phyloP scores from a whole-genome alignment of 1,140 invertebrate species.

The Drosophila chauvacae region DNA sequence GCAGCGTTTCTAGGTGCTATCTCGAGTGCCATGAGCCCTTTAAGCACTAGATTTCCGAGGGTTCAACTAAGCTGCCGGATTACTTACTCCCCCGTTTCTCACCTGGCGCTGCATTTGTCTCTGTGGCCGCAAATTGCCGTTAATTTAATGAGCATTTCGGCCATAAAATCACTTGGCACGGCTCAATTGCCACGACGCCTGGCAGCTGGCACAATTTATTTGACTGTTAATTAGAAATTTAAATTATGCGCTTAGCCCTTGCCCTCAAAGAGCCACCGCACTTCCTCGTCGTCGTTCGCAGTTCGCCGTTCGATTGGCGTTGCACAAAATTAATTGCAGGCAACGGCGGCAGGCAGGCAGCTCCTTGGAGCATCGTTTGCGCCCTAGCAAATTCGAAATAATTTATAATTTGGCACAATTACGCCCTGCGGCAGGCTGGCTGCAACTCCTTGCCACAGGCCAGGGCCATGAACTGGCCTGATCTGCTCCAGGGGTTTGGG shows the following conservation, averaged over 20 bases:
- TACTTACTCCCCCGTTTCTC: slow-evolving; percentile 9
- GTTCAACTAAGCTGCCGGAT: slow-evolving; percentile 3
- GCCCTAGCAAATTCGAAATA: slow-evolving; percentile 74
- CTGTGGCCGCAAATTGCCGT: slow-evolving; percentile 69
- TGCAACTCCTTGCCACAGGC: slow-evolving; percentile 28
- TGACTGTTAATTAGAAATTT: slow-evolving; percentile 82
- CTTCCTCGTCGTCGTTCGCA: slow-evolving; percentile 44
- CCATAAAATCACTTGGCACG: slow-evolving; percentile 74
- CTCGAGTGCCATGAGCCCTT: slow-evolving; percentile 1
- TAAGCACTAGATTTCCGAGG: slow-evolving; percentile 6
- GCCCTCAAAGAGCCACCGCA: slow-evolving; percentile 23
- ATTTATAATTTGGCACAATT: slow-evolving; percentile 82
- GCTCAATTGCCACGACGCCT: slow-evolving; percentile 65
- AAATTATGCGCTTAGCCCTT: slow-evolving; percentile 79
- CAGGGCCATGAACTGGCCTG: slow-evolving; percentile 37
- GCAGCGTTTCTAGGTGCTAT: slow-evolving; percentile 4
- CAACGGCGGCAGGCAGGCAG: slow-evolving; percentile 24
- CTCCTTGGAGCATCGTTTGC: slow-evolving; percentile 55
- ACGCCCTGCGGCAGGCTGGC: slow-evolving; percentile 60
- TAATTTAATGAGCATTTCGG: slow-evolving; percentile 77
- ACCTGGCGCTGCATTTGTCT: slow-evolving; percentile 64
- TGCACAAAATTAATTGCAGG: slow-evolving; percentile 78
- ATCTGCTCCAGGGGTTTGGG: slow-evolving; percentile 8
- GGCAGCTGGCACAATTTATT: slow-evolving; percentile 78
- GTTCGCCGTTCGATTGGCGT: slow-evolving; percentile 66